Evolutionary conservation across 2,797 vertebrate genomes (phyloP).

Genomic region (Pteropus rufus): DNA sequence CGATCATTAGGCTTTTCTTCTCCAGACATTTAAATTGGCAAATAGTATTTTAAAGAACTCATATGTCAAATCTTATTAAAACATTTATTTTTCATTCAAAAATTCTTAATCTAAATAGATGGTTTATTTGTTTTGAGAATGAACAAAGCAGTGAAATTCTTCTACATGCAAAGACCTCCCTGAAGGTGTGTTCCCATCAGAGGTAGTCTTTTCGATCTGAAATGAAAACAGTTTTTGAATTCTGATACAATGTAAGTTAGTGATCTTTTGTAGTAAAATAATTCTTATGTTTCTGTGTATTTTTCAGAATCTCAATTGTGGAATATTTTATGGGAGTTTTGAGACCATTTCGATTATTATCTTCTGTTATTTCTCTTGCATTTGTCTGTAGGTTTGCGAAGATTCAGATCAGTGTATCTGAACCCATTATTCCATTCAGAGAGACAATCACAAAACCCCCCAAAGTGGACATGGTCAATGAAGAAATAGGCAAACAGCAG

Average conservation of each 20-base stretch:
- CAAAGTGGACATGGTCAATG: constrained; percentile 98
- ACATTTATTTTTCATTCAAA: constrained; percentile 7
- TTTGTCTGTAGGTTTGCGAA: constrained; percentile 91
- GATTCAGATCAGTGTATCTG: constrained; percentile 92
- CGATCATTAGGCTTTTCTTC: not conserved
- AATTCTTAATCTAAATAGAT: not conserved
- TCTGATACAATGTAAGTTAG: not conserved
- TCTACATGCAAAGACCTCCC: not conserved
- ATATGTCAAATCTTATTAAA: not conserved
- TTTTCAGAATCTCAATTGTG: not conserved
- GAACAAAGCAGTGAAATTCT: not conserved
- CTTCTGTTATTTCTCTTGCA: constrained; percentile 26
- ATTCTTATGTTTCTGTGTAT: not conserved
- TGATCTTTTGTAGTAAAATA: not conserved
- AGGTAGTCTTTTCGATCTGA: not conserved
- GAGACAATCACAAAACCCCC: constrained; percentile 95
- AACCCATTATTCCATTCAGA: constrained; percentile 96
- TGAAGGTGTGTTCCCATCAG: not conserved
- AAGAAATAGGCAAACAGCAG: constrained; percentile 95
- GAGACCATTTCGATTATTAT: not conserved
- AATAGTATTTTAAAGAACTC: not conserved
- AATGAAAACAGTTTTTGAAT: not conserved
- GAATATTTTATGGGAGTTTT: not conserved
- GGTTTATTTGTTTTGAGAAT: constrained; percentile 37
- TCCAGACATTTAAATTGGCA: not conserved